Evolutionary conservation across 1,140 invertebrate species (phyloP).

Genomic region (Apolygus lucorum): DNA sequence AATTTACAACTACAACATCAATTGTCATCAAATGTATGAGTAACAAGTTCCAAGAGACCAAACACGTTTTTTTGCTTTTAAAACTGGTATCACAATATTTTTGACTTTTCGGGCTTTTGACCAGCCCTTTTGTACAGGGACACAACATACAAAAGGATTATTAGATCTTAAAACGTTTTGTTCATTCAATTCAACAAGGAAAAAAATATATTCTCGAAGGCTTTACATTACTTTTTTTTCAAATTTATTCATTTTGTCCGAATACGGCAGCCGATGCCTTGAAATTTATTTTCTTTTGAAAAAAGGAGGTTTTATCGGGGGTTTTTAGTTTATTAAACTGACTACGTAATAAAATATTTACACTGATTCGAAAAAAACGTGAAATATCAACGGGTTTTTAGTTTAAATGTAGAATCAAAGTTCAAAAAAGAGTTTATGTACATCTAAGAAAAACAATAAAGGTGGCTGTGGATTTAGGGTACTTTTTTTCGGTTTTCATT

Average conservation of each 20-base stretch:
- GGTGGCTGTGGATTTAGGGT: neutral
- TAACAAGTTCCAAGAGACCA: constrained; percentile 23
- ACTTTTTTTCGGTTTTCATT: neutral
- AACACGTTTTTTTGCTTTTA: constrained; percentile 28
- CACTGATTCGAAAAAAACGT: neutral
- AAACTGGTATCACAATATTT: constrained; percentile 34
- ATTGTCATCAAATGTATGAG: too few relatives aligned
- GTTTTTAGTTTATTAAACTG: neutral
- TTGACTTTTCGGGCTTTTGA: constrained; percentile 28
- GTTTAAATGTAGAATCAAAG: neutral
- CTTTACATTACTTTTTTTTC: neutral
- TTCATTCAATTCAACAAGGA: neutral
- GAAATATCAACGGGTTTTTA: neutral
- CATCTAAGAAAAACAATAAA: neutral
- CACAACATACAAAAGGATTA: neutral
- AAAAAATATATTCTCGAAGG: neutral
- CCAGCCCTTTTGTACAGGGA: constrained; percentile 24
- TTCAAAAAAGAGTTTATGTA: too few relatives aligned
- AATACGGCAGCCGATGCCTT: neutral
- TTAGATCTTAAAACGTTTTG: neutral
- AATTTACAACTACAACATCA: constrained; percentile 22
- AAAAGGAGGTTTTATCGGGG: too few relatives aligned
- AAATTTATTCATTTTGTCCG: neutral
- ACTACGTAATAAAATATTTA: neutral
- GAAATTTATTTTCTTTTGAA: neutral